Evolutionary conservation across 1,140 invertebrate genomes (phyloP).

Genomic region (Dendroctonus valens): DNA sequence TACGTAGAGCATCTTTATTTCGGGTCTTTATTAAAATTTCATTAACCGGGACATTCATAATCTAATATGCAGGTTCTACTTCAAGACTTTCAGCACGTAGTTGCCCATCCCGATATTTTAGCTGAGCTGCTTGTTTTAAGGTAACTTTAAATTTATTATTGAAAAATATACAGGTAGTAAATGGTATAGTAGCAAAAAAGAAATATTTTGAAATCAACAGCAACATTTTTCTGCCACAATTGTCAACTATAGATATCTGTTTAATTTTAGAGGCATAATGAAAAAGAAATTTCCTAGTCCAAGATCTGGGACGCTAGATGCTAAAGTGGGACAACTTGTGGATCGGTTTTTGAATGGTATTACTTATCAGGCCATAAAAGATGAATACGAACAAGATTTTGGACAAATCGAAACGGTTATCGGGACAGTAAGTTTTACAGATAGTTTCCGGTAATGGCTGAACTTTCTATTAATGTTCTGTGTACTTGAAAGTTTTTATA

Average conservation of each 20-base stretch:
- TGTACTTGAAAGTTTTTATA: too few relatives aligned
- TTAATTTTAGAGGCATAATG: conserved; percentile 61
- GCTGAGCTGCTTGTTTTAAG: conserved; percentile 68
- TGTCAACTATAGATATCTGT: neutral
- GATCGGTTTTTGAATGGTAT: conserved; percentile 65
- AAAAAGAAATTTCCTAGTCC: conserved; percentile 72
- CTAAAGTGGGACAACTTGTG: conserved; percentile 61
- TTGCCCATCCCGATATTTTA: conserved; percentile 76
- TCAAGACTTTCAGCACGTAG: conserved; percentile 69
- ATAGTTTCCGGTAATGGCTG: too few relatives aligned
- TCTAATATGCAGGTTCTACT: conserved; percentile 52
- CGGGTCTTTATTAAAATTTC: neutral
- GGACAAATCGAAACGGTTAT: conserved; percentile 63
- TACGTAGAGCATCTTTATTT: neutral
- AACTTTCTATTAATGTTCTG: too few relatives aligned
- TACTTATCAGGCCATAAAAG: conserved; percentile 62
- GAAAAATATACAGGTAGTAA: conserved; percentile 43
- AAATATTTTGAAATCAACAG: too few relatives aligned
- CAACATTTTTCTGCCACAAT: too few relatives aligned
- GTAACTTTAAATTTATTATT: conserved; percentile 15
- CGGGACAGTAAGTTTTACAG: conserved; percentile 60
- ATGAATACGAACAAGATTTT: conserved; percentile 67
- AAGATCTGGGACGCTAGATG: conserved; percentile 65
- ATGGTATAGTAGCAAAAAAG: neutral
- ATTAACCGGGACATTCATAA: neutral